Conservation (phyloP, 2,113 vertebrate species). For the Elephas maximus region DNA sequence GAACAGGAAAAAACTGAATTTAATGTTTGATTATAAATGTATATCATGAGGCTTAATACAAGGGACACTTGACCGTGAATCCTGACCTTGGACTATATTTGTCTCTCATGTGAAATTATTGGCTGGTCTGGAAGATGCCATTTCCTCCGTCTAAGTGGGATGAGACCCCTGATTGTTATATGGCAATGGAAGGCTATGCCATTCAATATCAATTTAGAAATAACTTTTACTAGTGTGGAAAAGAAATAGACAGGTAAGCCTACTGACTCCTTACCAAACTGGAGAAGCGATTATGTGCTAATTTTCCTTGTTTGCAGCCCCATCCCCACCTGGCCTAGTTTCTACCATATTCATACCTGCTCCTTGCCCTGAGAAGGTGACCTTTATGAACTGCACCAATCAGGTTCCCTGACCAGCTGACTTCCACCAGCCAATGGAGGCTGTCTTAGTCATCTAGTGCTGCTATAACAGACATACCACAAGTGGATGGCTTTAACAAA, state of each 20-base stretch:
- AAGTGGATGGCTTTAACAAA: too few species aligned
- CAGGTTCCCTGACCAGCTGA: neutral
- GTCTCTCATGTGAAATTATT: neutral
- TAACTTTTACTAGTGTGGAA: neutral
- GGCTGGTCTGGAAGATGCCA: neutral
- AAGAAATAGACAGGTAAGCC: neutral
- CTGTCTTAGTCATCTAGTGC: too few species aligned
- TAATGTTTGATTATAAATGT: constrained; percentile 9
- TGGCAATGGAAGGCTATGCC: neutral
- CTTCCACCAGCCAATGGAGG: neutral
- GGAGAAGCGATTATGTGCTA: neutral
- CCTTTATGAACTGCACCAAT: neutral
- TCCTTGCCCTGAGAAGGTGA: neutral
- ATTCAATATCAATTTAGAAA: constrained; percentile 21
- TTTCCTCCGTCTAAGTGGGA: neutral
- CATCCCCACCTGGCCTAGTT: neutral
- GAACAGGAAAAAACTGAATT: neutral
- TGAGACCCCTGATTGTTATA: neutral
- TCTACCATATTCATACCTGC: neutral
- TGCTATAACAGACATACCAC: too few species aligned
- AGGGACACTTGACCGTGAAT: neutral
- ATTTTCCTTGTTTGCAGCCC: neutral
- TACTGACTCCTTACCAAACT: neutral
- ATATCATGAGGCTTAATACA: constrained; percentile 18
- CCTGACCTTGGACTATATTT: neutral